Percentiles rank a stretch among this genome's conserved stretches.
These are phyloP conservation scores for Camponotus pennsylvanicus DNA, from an alignment of 1,140 invertebrate species.

Conservation along the genomic window DNA sequence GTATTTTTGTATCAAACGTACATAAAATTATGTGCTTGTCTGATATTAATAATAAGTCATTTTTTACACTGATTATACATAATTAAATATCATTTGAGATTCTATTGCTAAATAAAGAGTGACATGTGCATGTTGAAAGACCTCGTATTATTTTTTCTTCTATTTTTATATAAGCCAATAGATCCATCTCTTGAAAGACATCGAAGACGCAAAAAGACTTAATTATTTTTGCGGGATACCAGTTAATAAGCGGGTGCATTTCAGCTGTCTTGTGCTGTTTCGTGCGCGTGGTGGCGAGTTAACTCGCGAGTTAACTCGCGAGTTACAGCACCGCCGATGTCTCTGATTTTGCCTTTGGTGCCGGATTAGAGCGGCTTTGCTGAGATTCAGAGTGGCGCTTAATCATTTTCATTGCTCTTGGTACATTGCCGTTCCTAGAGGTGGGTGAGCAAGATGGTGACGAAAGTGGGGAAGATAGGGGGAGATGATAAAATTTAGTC, in stretches of 20 bases:
- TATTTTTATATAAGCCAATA: not conserved
- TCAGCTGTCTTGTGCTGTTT: slow-evolving; percentile 24
- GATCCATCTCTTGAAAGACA: not conserved
- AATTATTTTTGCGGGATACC: slow-evolving; percentile 48
- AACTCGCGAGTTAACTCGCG: slow-evolving; percentile 63
- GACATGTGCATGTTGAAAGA: not conserved
- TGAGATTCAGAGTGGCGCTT: slow-evolving; percentile 78
- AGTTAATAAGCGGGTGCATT: slow-evolving; percentile 58
- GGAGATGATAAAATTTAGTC: slow-evolving; percentile 21
- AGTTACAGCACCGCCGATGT: slow-evolving; percentile 71
- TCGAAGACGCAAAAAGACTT: not conserved
- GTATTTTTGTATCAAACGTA: not conserved
- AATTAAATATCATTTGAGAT: not conserved
- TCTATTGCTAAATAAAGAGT: not conserved
- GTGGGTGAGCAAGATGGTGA: slow-evolving; percentile 15
- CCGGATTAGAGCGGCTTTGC: slow-evolving; percentile 80
- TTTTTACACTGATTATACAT: not conserved
- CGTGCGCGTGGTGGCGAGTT: slow-evolving; percentile 60
- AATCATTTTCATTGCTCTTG: slow-evolving; percentile 74
- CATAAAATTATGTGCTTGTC: not conserved
- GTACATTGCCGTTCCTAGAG: slow-evolving; percentile 51
- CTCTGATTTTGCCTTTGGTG: slow-evolving; percentile 80
- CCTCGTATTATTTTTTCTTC: not conserved
- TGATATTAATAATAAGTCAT: not conserved
- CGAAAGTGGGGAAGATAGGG: not conserved